Percentiles rank a stretch among this genome's conserved stretches.
phyloP scores from a whole-genome alignment of 2,113 vertebrate genomes.

The Chascanopsetta lugubris region DNA sequence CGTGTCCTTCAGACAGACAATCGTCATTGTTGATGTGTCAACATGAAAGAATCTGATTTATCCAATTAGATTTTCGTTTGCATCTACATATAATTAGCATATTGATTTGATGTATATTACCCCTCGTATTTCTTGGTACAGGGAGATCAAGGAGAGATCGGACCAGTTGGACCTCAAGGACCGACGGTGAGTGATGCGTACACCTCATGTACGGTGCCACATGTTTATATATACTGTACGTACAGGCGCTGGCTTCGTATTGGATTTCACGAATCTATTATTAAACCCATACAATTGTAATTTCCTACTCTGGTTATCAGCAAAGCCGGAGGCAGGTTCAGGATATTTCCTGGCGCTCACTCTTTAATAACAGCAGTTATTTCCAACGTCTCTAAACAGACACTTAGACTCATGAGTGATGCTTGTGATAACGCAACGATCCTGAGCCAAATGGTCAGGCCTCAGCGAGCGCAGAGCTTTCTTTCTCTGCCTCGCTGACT shows the following conservation, averaged over 20 bases:
- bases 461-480: slow-evolving; percentile 35
- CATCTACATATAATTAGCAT: too few species aligned
- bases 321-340: slow-evolving; percentile 2
- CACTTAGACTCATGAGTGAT: slow-evolving; percentile 30
- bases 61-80: too few species aligned
- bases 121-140: slow-evolving; percentile 52
- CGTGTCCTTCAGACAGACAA: slow-evolving; percentile 13
- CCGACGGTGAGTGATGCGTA: slow-evolving; percentile 70
- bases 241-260: background rate
- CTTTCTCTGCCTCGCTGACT: slow-evolving; percentile 36
- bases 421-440: slow-evolving; percentile 24
- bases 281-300: background rate
- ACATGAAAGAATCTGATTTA: background rate
- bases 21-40: background rate
- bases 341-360: background rate
- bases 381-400: slow-evolving; percentile 13
- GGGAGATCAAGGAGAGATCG: slow-evolving; percentile 80
- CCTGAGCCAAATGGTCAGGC: slow-evolving; percentile 32
- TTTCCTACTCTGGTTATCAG: slow-evolving; percentile 32
- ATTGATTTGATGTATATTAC: slow-evolving; percentile 6
- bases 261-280: background rate
- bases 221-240: background rate
- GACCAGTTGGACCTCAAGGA: slow-evolving; percentile 75
- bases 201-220: background rate
- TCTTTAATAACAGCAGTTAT: background rate